phyloP scores from a whole-genome alignment of 2,797 vertebrate species.

The Acanthopagrus latus region DNA sequence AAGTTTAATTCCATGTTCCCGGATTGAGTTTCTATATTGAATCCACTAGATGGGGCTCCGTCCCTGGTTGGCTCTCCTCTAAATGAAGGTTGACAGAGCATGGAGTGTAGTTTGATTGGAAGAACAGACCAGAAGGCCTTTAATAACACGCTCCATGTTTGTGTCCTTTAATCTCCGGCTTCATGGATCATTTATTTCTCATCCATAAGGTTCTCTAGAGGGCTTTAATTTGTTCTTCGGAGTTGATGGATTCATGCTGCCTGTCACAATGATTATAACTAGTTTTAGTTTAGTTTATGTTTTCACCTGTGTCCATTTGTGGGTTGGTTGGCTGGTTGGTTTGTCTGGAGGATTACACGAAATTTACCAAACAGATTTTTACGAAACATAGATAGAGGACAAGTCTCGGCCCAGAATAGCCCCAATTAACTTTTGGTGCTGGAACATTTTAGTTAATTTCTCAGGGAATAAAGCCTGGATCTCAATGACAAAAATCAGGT shows the following conservation, averaged over 20 bases:
- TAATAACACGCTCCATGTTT: conserved; percentile 27
- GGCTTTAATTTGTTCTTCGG: conserved; percentile 24
- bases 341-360: too few relatives aligned
- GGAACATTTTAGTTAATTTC: too few relatives aligned
- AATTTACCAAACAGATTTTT: too few relatives aligned
- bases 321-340: too few relatives aligned
- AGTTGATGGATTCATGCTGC: neutral
- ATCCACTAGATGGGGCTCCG: conserved; percentile 75
- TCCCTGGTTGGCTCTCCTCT: conserved; percentile 17
- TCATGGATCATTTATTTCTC: conserved; percentile 18
- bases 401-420: too few relatives aligned
- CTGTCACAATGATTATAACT: conserved; percentile 26
- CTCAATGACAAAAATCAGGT: too few relatives aligned
- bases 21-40: conserved; percentile 2
- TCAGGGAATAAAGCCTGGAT: too few relatives aligned
- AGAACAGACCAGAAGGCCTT: neutral
- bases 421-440: too few relatives aligned
- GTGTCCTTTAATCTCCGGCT: conserved; percentile 44
- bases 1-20: neutral
- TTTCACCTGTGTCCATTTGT: too few relatives aligned
- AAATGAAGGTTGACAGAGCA: neutral
- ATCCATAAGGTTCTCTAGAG: neutral
- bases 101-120: conserved; percentile 1
- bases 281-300: neutral
- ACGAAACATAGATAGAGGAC: too few relatives aligned